Percentiles rank a stretch among this genome's conserved stretches.
phyloP scores from a whole-genome alignment of 1,140 invertebrate genomes.

The Diorhabda sublineata region DNA sequence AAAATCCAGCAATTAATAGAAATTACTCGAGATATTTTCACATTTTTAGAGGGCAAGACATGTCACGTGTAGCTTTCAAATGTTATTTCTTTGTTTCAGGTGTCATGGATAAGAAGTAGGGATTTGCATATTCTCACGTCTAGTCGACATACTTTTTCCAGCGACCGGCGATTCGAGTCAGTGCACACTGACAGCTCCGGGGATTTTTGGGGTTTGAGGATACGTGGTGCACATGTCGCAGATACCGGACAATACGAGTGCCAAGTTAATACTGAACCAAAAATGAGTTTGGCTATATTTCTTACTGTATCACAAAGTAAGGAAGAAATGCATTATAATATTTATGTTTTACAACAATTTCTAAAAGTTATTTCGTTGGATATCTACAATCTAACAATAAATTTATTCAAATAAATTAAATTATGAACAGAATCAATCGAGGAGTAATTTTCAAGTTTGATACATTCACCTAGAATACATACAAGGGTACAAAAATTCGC shows the following conservation, averaged over 20 bases:
- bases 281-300: slow-evolving; percentile 65
- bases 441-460: too few species aligned
- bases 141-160: slow-evolving; percentile 64
- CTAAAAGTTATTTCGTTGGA: too few species aligned
- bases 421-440: too few species aligned
- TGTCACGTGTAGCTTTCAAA: neutral
- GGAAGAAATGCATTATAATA: neutral
- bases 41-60: too few species aligned
- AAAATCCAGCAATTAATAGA: neutral
- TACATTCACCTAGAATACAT: too few species aligned
- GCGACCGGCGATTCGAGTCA: slow-evolving; percentile 62
- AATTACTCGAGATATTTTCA: too few species aligned
- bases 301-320: slow-evolving; percentile 49
- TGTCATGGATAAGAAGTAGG: slow-evolving; percentile 70
- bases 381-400: too few species aligned
- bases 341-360: too few species aligned
- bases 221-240: slow-evolving; percentile 57
- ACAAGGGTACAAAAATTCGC: too few species aligned
- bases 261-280: slow-evolving; percentile 77
- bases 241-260: slow-evolving; percentile 75
- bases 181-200: slow-evolving; percentile 51
- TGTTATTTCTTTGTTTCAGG: slow-evolving; percentile 50
- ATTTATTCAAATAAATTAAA: too few species aligned
- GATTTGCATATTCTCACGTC: slow-evolving; percentile 74
- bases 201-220: slow-evolving; percentile 64